phyloP scores from a whole-genome alignment of 2,888 invertebrate species.

The Hypsopygia costalis region DNA sequence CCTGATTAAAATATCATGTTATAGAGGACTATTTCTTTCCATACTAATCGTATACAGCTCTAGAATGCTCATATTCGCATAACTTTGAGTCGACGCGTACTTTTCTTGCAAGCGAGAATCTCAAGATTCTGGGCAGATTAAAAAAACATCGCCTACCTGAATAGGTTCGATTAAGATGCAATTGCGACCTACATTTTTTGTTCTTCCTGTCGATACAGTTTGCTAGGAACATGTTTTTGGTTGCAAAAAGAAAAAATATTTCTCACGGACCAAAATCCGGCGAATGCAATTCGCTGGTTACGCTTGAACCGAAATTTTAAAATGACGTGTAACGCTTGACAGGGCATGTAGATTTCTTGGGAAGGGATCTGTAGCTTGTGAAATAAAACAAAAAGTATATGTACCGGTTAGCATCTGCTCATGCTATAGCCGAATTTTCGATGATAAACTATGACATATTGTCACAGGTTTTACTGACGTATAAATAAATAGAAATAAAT shows the following conservation, averaged over 20 bases:
- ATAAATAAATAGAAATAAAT: too few species aligned
- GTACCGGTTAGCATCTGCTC: too few species aligned
- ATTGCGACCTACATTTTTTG: conserved; percentile 3
- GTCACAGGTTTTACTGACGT: too few species aligned
- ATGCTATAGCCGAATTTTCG: too few species aligned
- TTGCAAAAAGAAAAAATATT: conserved; percentile 2
- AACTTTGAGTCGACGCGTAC: conserved; percentile 1
- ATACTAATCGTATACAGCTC: conserved; percentile 7
- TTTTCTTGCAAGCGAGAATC: not conserved
- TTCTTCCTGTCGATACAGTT: conserved; percentile 5
- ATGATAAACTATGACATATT: too few species aligned
- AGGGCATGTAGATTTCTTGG: conserved; percentile 6
- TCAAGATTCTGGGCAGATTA: conserved; percentile 5
- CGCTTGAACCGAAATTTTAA: conserved; percentile 5
- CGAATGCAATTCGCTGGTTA: conserved; percentile 2
- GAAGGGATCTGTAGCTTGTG: not conserved
- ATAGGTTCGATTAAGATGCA: conserved; percentile 1
- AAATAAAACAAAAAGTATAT: too few species aligned
- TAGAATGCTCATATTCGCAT: conserved; percentile 8
- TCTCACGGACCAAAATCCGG: conserved; percentile 5
- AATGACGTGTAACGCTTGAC: conserved; percentile 3
- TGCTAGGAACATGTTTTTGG: conserved; percentile 1
- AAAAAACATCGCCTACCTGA: conserved; percentile 2
- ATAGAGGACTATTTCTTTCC: conserved; percentile 1
- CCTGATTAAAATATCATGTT: too few species aligned